Percentiles rank a stretch among this genome's conserved stretches.
These are phyloP conservation scores for Eurypyga helias DNA, from an alignment of 2,113 vertebrate species.

Conservation along the genomic window DNA sequence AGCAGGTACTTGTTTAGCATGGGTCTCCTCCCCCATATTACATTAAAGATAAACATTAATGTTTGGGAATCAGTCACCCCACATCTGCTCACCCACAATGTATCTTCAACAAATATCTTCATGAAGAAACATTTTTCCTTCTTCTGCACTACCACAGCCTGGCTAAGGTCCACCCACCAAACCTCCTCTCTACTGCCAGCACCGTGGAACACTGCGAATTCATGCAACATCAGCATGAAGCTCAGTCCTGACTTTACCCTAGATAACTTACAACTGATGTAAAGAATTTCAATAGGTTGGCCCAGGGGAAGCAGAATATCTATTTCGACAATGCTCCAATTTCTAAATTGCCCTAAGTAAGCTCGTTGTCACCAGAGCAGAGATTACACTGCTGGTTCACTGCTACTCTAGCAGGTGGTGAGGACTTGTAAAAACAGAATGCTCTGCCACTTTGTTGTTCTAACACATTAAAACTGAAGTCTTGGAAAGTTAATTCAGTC, in stretches of 20 bases:
- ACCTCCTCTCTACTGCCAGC: background rate
- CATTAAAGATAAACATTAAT: background rate
- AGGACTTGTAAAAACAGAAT: conserved; percentile 13
- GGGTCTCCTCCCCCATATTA: background rate
- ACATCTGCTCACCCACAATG: background rate
- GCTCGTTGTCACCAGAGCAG: background rate
- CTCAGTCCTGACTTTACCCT: background rate
- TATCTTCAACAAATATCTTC: background rate
- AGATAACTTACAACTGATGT: conserved; percentile 39
- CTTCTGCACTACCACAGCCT: background rate
- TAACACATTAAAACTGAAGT: conserved; percentile 28
- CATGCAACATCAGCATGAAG: background rate
- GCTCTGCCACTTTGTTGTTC: background rate
- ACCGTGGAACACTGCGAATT: background rate
- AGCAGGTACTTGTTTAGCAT: background rate
- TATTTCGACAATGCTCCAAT: conserved; percentile 39
- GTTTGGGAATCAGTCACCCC: background rate
- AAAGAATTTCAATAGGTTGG: conserved; percentile 12
- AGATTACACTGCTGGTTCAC: background rate
- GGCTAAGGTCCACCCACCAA: background rate
- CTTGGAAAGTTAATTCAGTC: conserved; percentile 22
- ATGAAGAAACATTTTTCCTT: background rate
- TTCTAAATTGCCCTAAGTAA: conserved; percentile 15
- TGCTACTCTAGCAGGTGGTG: background rate
- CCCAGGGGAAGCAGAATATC: conserved; percentile 46